Conservation (phyloP, 1,140 invertebrate species). For the Dreissena polymorpha region DNA sequence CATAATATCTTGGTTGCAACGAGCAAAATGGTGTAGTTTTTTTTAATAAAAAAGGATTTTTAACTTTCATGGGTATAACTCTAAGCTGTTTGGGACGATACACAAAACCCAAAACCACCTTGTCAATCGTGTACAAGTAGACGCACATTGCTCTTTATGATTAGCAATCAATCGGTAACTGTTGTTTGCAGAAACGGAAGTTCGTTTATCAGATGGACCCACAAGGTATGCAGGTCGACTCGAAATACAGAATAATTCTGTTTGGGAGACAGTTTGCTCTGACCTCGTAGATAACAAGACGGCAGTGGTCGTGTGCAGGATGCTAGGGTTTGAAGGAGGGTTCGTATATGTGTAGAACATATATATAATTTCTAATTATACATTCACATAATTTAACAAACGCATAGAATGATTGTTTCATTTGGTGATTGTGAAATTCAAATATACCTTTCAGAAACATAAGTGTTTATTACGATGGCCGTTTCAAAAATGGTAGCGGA, state of each 20-base stretch:
- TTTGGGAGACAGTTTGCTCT: constrained; percentile 21
- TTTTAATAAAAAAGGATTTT: too few species aligned
- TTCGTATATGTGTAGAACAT: neutral
- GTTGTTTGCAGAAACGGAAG: constrained; percentile 15
- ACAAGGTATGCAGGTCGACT: constrained; percentile 1
- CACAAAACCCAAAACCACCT: too few species aligned
- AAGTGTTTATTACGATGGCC: neutral
- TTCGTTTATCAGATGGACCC: constrained; percentile 20
- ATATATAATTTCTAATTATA: neutral
- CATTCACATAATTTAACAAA: neutral
- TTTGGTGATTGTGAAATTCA: neutral
- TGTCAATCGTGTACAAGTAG: too few species aligned
- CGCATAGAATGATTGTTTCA: neutral
- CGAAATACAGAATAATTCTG: neutral
- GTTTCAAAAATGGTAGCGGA: constrained; percentile 5
- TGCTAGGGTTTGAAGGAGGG: constrained; percentile 30
- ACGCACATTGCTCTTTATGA: too few species aligned
- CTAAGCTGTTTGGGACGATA: too few species aligned
- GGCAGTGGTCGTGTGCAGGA: constrained; percentile 22
- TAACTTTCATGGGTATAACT: too few species aligned
- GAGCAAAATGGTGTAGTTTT: too few species aligned
- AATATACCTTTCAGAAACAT: neutral
- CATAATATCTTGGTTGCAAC: too few species aligned
- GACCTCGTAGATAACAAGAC: constrained; percentile 6
- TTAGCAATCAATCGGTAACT: too few species aligned